Base-by-base conservation (phyloP, 2,113 vertebrate genomes). In the Casuarius casuarius region DNA sequence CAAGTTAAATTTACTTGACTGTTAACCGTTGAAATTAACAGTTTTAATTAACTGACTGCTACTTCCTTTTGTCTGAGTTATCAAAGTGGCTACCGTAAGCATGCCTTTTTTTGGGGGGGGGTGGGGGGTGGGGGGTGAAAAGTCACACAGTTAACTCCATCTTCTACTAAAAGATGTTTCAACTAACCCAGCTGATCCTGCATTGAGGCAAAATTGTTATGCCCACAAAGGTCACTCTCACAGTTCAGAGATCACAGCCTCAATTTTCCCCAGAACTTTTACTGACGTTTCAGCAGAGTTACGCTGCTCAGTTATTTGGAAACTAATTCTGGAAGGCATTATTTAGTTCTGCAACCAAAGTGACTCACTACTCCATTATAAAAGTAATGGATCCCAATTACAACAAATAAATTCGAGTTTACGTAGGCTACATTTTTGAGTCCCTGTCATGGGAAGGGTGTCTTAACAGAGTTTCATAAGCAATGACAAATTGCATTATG, bases 151-250 rank as follows among this genome's bases (percentile, higher is more conserved):
- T 83, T 83, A 84, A 63, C 63, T 84, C 92, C 44, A 86, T 62
- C 75, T 54, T 52, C 71, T 92, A 73, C 67, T 86, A 59, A 56
- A 76, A 90, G 3, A 5, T 78, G 66, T 61, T 92, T 80, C 83
- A 90, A 70, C 63, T 85, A 90, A 90, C 11, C 52, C 83, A 35
- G 67, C 79, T 92, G 92, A 90, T 85, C 76, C 67, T 76, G 44
- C 67, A 90, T 54, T 59, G 61, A 76, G 95, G 66, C 79, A 82
- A 71, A 91, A 87, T 72, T 16, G 26, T 70, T 90, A 80, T 52
- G 73, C 33, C 84, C 78, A 56, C 54, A 66, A 28, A 93, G 33
- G 63, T 93, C 85, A 65, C 35, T 18, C 66, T 84, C 65, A 54
- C 42, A 88, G 91, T 51, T 84, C 61, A 63, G 59, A 70, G 72